Percentiles rank a stretch among this genome's conserved stretches.
Evolutionary conservation across 2,888 invertebrate species (phyloP).

Genomic region (Acleris laterana): DNA sequence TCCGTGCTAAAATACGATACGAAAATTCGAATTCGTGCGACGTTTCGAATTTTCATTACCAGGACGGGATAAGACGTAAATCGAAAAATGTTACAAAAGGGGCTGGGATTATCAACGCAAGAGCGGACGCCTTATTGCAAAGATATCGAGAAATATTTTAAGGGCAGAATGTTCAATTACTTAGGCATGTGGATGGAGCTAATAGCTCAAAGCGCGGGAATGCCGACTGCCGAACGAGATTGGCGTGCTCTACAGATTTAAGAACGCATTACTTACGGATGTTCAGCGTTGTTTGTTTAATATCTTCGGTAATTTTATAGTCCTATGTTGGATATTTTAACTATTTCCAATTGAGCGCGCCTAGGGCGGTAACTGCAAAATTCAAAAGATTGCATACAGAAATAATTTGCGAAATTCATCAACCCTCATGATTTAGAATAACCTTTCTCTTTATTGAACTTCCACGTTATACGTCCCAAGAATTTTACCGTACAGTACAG

Average conservation of each 20-base stretch:
- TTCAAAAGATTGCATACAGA: no score
- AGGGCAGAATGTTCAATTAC: constrained; percentile 71
- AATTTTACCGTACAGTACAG: no score
- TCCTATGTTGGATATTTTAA: constrained; percentile 20
- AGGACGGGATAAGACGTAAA: constrained; percentile 45
- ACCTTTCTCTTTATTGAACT: no score
- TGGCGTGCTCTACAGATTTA: constrained; percentile 53
- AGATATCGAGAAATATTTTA: constrained; percentile 64
- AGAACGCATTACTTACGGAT: constrained; percentile 53
- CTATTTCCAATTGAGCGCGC: constrained; percentile 11
- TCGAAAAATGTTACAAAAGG: constrained; percentile 48
- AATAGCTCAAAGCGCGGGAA: constrained; percentile 53
- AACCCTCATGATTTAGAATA: no score
- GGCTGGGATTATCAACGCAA: constrained; percentile 64
- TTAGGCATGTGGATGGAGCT: constrained; percentile 58
- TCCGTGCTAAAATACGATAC: constrained; percentile 48
- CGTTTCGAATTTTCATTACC: constrained; percentile 68
- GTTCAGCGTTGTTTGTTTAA: constrained; percentile 42
- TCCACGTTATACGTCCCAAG: no score
- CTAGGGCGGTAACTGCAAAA: no score
- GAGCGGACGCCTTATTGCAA: constrained; percentile 49
- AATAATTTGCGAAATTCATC: no score
- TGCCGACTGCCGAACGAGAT: constrained; percentile 56
- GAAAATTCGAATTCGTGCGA: constrained; percentile 60
- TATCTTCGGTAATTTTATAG: constrained; percentile 9